Evolutionary conservation across 1,140 invertebrate species (phyloP), one percentile per base, ranked within the genome.

Genomic region (Platorchestia sp.): DNA sequence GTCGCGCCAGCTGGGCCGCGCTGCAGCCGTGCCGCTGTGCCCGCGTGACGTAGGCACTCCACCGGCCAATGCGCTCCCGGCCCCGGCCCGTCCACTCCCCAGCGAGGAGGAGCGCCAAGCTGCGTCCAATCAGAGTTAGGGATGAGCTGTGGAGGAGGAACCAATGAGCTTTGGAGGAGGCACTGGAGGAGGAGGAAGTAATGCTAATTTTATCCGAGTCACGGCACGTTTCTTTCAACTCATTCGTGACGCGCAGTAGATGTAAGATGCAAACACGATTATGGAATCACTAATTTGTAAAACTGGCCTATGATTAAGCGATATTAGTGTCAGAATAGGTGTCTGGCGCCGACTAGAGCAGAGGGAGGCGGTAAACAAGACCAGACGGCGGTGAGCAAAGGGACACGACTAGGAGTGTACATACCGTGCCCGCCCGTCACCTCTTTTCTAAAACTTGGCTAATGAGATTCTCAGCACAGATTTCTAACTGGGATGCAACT

Each of bases 1-100:
- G 95, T 96, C 96, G 95, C 95, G 95, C 96, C 95, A 96, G 96
- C 95, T 96, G 95, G 75, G 95, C 95, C 95, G 36, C 44, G 89
- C 95, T 95, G 96, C 95, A 95, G 95, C 95, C 51, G 91, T 95
- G 95, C 95, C 90, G 90, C 95, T 95, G 5, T 75, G 44, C 53
- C 14, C 41, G 40, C 10, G 51, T 75, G 53, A 95, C 95, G 86
- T 95, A 42, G 5, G 44, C 42, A 5, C 22, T 22, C 42, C 59
- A 22, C 40, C 96, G 95, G 95, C 95, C 96, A 96, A 96, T 96
- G 93, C 95, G 95, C 95, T 93, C 90, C 95, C 95, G 95, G 95
- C 95, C 95, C 93, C 95, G 86, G 86, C 96, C 96, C 86, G 95
- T 93, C 45, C 53, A 59, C 75, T 59, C 96, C 87, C 95, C 42